Percentiles rank a stretch among this genome's conserved stretches.
These are phyloP conservation scores for Stercorarius parasiticus DNA, from an alignment of 2,113 vertebrate species.

Conservation along the genomic window DNA sequence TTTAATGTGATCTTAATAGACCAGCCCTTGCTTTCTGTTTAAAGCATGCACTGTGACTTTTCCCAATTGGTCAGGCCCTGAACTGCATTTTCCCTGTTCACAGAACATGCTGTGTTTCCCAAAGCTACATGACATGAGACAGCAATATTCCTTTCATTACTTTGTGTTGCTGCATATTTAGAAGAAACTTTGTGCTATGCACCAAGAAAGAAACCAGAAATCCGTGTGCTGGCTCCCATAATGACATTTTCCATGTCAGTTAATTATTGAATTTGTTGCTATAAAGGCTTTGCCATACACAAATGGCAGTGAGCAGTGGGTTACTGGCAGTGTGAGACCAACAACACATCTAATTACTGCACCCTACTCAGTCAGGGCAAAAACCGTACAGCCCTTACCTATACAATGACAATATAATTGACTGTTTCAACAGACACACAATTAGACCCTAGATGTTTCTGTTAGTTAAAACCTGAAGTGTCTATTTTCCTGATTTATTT, in stretches of 20 bases:
- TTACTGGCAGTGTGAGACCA: not conserved
- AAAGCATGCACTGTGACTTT: not conserved
- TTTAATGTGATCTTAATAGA: constrained; percentile 67
- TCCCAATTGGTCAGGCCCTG: not conserved
- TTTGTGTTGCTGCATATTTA: not conserved
- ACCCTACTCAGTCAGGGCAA: not conserved
- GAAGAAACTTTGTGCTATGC: not conserved
- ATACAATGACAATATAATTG: not conserved
- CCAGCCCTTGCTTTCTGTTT: not conserved
- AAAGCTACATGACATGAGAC: not conserved
- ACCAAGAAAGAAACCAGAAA: not conserved
- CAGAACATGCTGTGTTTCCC: not conserved
- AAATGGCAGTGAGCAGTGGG: not conserved
- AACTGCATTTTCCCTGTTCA: constrained; percentile 6
- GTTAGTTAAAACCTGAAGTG: not conserved
- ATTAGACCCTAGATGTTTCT: not conserved
- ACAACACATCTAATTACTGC: not conserved
- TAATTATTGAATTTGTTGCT: not conserved
- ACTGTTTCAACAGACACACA: not conserved
- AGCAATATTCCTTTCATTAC: not conserved
- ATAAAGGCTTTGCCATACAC: not conserved
- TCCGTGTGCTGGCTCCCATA: not conserved
- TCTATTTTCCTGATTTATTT: not conserved
- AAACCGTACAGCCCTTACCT: not conserved
- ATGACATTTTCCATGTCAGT: not conserved